Evolutionary conservation across 2,888 invertebrate genomes (phyloP), one percentile per base, ranked within the genome.

Genomic region (Phania funesta): DNA sequence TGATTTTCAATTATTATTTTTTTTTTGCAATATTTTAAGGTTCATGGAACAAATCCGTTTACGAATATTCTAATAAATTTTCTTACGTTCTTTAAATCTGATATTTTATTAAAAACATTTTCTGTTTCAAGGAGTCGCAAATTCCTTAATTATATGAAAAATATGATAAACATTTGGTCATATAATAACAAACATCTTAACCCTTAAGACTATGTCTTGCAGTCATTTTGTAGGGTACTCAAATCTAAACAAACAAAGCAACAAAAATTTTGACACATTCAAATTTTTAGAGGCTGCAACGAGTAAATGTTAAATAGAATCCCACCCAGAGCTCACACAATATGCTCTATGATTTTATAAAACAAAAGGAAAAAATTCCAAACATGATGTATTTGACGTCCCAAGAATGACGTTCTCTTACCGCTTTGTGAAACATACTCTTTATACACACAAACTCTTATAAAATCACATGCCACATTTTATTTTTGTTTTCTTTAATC

Each of bases 381-480:
- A 74, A 65, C 56, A 64, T 65, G 46, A 38, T 48, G 67, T 58
- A 65, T 67, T 52, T 52, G 52, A 60, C 67, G 68, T 60, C 22
- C 29, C 58, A 16, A 68, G 50, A 71, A 41, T 29, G 62, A 11
- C 44, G 60, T 60, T 68, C 58, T 18, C 18, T 60, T 18, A 58
- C 16, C n/a, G 52, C 22, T 38, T n/a, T 32, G 6, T 41, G 18
- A 60, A 16, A 60, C 38, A 29, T 22, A 26, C 18, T 22, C 1
- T 29, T n/a, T 46, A 26, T 62, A 58, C 22, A 41, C 58, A 44
- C 32, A 2, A 22, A 26, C 44, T 0, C 8, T 16, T 22, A 50
- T 26, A 24, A 35, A 18, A 4, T 52, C 4, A 29, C 29, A 29
- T 4, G 5, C 29, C 29, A 29, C 29, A 29, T n/a, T 1, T 38